Conservation (phyloP, 2,113 vertebrate species). For the Bos taurus region DNA sequence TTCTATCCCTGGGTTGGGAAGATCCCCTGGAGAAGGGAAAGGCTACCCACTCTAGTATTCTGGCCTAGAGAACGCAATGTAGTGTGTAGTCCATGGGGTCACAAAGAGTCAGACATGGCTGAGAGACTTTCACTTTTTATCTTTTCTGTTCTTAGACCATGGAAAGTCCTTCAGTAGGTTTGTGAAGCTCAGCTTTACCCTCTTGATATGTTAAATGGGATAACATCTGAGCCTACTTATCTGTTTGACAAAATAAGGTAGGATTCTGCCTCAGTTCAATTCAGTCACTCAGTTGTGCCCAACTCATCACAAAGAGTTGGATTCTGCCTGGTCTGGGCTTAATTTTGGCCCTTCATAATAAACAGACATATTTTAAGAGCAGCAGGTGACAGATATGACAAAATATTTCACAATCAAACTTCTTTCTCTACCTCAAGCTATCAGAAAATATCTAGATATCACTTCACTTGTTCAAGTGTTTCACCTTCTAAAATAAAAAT, state of each 20-base stretch:
- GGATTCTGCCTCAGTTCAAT: background rate
- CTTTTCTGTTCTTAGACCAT: background rate
- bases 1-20: background rate
- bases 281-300: background rate
- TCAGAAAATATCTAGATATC: background rate
- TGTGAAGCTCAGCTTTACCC: background rate
- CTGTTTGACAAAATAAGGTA: background rate
- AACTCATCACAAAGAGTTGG: fast-evolving
- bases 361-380: background rate
- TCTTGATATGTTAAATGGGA: background rate
- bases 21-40: background rate
- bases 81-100: background rate
- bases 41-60: background rate
- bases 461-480: background rate
- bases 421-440: background rate
- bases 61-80: background rate
- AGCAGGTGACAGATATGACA: background rate
- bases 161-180: background rate
- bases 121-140: background rate
- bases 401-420: background rate
- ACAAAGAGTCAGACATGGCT: background rate
- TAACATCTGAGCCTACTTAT: background rate
- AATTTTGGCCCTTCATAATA: background rate
- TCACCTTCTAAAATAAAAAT: background rate
- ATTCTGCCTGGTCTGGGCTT: background rate